These are phyloP conservation scores for Tachypleus tridentatus DNA, from an alignment of 1,140 invertebrate species.

Conservation along the genomic window DNA sequence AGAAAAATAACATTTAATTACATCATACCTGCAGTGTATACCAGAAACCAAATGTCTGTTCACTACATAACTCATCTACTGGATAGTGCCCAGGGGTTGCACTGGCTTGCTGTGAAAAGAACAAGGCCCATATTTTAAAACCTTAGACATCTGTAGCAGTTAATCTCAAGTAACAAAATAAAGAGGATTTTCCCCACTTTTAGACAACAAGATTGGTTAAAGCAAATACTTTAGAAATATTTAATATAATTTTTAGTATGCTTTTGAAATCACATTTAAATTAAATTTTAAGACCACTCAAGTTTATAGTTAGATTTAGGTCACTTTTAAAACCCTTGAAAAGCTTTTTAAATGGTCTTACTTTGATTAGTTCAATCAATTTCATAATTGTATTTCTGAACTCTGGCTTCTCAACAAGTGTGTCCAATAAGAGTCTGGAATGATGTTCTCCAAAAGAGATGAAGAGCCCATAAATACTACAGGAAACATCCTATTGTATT, in stretches of 20 bases:
- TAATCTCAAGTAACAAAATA: too few species aligned
- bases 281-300: too few species aligned
- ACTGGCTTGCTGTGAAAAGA: slow-evolving; percentile 46
- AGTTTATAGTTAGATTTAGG: too few species aligned
- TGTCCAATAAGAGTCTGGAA: slow-evolving; percentile 45
- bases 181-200: too few species aligned
- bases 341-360: slow-evolving; percentile 22
- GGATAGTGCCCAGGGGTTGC: slow-evolving; percentile 68
- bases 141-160: too few species aligned
- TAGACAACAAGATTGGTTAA: too few species aligned
- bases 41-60: slow-evolving; percentile 78
- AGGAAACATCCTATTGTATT: slow-evolving; percentile 29
- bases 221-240: too few species aligned
- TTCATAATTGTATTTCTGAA: slow-evolving; percentile 35
- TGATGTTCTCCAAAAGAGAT: slow-evolving; percentile 51
- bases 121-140: not conserved
- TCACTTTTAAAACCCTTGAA: not conserved
- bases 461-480: slow-evolving; percentile 46
- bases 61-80: slow-evolving; percentile 66
- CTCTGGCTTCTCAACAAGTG: slow-evolving; percentile 33
- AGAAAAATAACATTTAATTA: too few species aligned
- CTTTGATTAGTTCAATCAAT: slow-evolving; percentile 48
- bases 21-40: slow-evolving; percentile 60
- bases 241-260: too few species aligned
- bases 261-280: too few species aligned